phyloP scores from a whole-genome alignment of 2,113 vertebrate genomes.

The Lagenorhynchus albirostris region DNA sequence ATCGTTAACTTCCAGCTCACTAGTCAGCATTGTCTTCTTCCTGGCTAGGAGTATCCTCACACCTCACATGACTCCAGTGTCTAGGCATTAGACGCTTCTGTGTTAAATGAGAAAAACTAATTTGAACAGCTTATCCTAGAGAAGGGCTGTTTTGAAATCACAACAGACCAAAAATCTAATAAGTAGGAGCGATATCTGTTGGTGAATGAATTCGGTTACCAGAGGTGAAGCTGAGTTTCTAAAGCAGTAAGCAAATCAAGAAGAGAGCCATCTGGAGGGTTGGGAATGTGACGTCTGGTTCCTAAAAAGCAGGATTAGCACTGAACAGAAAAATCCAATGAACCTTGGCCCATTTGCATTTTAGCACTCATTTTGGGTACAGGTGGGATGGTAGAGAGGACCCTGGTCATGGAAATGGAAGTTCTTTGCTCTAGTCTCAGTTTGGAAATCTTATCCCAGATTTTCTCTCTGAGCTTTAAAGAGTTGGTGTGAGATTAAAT shows the following conservation, averaged over 20 bases:
- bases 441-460: background rate
- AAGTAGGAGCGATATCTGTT: background rate
- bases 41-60: background rate
- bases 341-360: background rate
- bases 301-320: background rate
- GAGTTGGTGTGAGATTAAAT: background rate
- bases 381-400: background rate
- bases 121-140: background rate
- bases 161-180: background rate
- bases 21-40: conserved; percentile 34
- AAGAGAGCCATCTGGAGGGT: background rate
- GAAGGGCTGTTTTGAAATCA: conserved; percentile 31
- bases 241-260: background rate
- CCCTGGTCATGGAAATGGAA: background rate
- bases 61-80: conserved; percentile 5
- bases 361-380: background rate
- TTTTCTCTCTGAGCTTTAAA: background rate
- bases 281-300: background rate
- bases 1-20: background rate
- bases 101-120: conserved; percentile 26
- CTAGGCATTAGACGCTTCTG: conserved; percentile 21
- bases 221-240: conserved; percentile 4
- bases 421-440: background rate
- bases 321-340: background rate
- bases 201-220: conserved; percentile 2